Conservation (phyloP, 2,888 invertebrate genomes). For the Pomacea canaliculata region DNA sequence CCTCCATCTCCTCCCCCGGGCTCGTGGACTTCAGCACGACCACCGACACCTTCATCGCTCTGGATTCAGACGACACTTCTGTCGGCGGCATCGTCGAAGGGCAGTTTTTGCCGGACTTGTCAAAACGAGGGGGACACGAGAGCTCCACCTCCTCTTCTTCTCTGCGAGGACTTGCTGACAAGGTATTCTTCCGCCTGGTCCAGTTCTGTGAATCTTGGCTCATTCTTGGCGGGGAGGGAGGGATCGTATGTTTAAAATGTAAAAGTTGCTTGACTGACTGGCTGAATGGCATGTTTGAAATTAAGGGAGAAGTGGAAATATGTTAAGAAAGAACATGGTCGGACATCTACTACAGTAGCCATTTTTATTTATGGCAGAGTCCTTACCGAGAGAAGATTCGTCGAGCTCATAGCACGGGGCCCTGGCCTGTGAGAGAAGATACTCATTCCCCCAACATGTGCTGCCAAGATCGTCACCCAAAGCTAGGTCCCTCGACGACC, state of each 20-base stretch:
- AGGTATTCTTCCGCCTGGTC: too few species aligned
- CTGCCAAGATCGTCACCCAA: background rate
- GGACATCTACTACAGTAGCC: background rate
- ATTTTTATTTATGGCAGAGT: background rate
- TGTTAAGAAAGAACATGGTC: background rate
- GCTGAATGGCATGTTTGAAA: too few species aligned
- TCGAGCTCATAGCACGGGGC: slow-evolving; percentile 27
- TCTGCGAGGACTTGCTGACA: background rate
- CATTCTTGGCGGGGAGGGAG: too few species aligned
- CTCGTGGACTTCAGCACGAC: slow-evolving; percentile 34
- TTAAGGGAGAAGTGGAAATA: too few species aligned
- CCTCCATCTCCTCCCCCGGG: slow-evolving; percentile 33
- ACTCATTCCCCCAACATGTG: slow-evolving; percentile 1
- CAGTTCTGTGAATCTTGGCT: too few species aligned
- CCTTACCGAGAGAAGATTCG: slow-evolving; percentile 16
- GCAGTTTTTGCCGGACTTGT: slow-evolving; percentile 26
- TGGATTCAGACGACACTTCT: slow-evolving; percentile 27
- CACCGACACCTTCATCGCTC: slow-evolving; percentile 35
- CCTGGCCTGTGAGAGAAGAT: slow-evolving; percentile 10
- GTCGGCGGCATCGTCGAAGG: slow-evolving; percentile 35
- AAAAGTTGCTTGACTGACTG: too few species aligned
- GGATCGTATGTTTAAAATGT: too few species aligned
- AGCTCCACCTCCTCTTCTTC: background rate
- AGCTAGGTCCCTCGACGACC: slow-evolving; percentile 11
- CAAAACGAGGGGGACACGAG: slow-evolving; percentile 17